Evolutionary conservation across 1,140 invertebrate species (phyloP), one percentile per base, ranked within the genome.

Genomic region (Agrilus planipennis): DNA sequence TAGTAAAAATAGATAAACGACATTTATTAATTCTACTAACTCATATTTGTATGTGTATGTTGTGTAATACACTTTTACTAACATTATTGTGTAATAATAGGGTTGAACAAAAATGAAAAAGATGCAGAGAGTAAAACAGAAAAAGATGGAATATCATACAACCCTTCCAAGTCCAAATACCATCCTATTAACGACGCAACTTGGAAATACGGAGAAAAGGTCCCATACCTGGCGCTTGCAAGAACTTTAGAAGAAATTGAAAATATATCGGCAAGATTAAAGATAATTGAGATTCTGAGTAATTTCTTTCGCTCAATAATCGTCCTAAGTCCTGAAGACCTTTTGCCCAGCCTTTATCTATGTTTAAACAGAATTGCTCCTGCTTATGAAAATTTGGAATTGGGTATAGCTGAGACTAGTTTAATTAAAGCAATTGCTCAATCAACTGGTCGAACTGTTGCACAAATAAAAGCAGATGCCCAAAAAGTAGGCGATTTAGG

Each of bases 221-320:
- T 93, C 22, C 94, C 95, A 0, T 99, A 98, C 60, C 61, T 93
- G 25, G 93, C 93, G 0, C 61, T 98, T 18, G 79, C 92, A 0
- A 80, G 76, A 56, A 98, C 94, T 1, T 73, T 98, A 49, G 84
- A 95, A 62, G 66, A 77, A 5, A 96, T 99, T 36, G 94, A 99
- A 68, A 79, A 74, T 10, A 86, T 82, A 0, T 88, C 84, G 35
- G 82, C 84, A 0, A 73, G 94, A 22, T 69, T 99, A 31, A 93
- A 94, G 65, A 98, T 92, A 52, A 80, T 98, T 15, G 88, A 96
- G 65, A 92, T 92, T 44, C 57, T 99, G 14, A 77, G 82, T 32
- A 98, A 98, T 63, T 98, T 88, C 61, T 86, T 97, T 23, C 76
- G 91, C 16, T 97, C 93, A 0, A 88, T 95, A 2, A 85, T 95